Evolutionary conservation across 2,113 vertebrate species (phyloP), one percentile per base, ranked within the genome.

Genomic region (Gallinago jamesoni): DNA sequence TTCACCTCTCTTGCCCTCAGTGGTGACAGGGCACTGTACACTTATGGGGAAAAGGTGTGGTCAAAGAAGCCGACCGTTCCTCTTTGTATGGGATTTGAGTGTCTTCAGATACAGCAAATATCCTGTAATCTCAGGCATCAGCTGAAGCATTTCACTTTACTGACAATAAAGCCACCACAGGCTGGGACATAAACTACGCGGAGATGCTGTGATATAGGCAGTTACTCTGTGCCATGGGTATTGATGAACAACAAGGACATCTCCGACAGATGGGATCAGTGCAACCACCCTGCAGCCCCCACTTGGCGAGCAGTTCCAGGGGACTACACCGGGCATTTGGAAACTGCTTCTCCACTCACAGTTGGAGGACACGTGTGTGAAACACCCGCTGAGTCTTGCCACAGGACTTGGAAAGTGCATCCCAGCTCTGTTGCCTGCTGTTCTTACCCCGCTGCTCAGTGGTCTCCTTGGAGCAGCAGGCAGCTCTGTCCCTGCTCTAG

Each of bases 331-430:
- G 50, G 55, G 19, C 5, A 5, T 16, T 9, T 27, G 25, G 62
- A 52, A 83, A 53, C 39, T 5, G 6, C 27, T 20, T 3, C 14
- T 28, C 23, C 14, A 17, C 30, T 25, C 43, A 2, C 37, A 12
- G 37, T 12, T 52, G 13, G 18, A 33, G 45, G 37, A 27, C 56
- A 37, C 6, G 1, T 1, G 7, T 1, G 3, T 48, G 31, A 28
- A 68, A 55, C 4, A 23, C 24, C 31, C 24, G 11, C 48, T 30
- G 3, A 37, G 30, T 24, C 20, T 52, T n/a, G 25, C 37, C 56
- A 33, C 12, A 7, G 12, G 35, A 30, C 50, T 19, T 30, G 68
- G 62, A 45, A 50, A 39, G 45, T 0, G 6, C 5, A 12, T 1
- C 4, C 50, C 37, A 48, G 56, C 35, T 60, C 37, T 30, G 41